phyloP scores from a whole-genome alignment of 2,888 invertebrate genomes.

The Callimorpha dominula region DNA sequence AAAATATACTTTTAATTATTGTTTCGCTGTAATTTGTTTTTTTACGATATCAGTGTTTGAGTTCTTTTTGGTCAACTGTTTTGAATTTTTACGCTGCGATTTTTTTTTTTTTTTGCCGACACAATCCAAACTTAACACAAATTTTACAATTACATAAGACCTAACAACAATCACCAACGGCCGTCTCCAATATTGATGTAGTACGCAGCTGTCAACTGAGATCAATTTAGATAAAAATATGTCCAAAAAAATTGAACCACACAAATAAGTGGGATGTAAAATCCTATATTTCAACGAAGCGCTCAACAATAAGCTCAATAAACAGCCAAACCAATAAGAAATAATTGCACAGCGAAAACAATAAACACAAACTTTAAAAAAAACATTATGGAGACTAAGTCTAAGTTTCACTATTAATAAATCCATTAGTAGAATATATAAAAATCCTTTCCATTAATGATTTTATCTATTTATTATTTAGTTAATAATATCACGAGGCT shows the following conservation, averaged over 20 bases:
- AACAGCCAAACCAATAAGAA: conserved; percentile 74
- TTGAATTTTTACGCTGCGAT: conserved; percentile 60
- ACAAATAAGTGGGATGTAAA: conserved; percentile 69
- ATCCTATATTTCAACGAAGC: conserved; percentile 68
- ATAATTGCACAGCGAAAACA: conserved; percentile 86
- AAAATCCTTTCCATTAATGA: conserved; percentile 86
- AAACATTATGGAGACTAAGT: conserved; percentile 76
- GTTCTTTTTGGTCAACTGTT: conserved; percentile 35
- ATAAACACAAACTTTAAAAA: conserved; percentile 79
- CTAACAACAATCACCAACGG: conserved; percentile 79
- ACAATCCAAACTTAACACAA: conserved; percentile 82
- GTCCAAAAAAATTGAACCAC: conserved; percentile 62
- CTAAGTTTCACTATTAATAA: conserved; percentile 84
- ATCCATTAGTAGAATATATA: conserved; percentile 86
- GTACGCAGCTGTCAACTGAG: conserved; percentile 82
- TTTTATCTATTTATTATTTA: conserved; percentile 85
- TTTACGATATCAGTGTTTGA: conserved; percentile 33
- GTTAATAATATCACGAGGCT: conserved; percentile 86
- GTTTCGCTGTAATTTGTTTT: conserved; percentile 64
- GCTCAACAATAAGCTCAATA: conserved; percentile 73
- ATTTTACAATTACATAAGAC: conserved; percentile 62
- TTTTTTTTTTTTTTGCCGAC: conserved; percentile 72
- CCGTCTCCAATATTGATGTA: conserved; percentile 74
- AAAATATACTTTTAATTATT: conserved; percentile 69
- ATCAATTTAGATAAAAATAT: conserved; percentile 78